Conservation (phyloP, 2,113 vertebrate species). For the Varanus komodoensis region DNA sequence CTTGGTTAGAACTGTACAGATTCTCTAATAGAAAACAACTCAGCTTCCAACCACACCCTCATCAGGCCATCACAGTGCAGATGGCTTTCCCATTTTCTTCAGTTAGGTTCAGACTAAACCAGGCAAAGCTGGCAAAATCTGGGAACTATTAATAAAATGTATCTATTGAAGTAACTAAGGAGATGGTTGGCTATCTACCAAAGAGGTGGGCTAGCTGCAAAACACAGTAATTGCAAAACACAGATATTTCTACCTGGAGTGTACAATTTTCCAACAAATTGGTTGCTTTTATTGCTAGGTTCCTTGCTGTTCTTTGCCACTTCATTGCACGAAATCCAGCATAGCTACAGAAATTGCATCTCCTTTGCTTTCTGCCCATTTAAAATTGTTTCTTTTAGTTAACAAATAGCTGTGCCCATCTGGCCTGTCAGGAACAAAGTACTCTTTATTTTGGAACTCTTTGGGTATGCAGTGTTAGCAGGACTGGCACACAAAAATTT, state of each 20-base stretch:
- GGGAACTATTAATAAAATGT: conserved; percentile 52
- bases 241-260: conserved; percentile 5
- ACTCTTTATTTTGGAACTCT: too few species aligned
- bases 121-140: conserved; percentile 44
- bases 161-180: conserved; percentile 28
- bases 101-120: conserved; percentile 65
- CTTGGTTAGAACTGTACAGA: conserved; percentile 66
- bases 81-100: conserved; percentile 66
- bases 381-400: neutral
- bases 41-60: conserved; percentile 58
- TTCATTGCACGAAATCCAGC: neutral
- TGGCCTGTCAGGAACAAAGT: too few species aligned
- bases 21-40: conserved; percentile 53
- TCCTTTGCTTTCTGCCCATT: neutral
- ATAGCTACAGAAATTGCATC: neutral
- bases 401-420: neutral
- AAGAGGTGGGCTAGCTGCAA: neutral
- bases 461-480: too few species aligned
- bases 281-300: neutral
- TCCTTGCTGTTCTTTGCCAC: neutral
- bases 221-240: neutral
- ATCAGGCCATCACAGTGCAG: conserved; percentile 24
- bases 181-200: neutral
- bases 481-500: too few species aligned
- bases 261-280: conserved; percentile 2